Evolutionary conservation across 2,797 vertebrate species (phyloP), one percentile per base, ranked within the genome.

Genomic region (Myoxocephalus aenaeus): DNA sequence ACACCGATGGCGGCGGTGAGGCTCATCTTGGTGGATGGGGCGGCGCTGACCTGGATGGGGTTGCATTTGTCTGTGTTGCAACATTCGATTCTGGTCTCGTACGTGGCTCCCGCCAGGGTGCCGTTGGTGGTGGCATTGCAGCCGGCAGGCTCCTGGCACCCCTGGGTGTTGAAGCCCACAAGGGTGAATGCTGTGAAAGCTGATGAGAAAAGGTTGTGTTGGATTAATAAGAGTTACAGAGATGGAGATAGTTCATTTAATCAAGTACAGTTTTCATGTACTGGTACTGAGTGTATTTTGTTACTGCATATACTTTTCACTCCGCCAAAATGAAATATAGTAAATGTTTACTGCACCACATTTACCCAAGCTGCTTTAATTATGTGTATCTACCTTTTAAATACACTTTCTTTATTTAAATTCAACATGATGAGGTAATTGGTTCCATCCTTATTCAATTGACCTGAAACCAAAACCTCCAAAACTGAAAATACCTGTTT

Each of bases 21-120:
- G 59, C 87, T 89, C 77, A 88, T 85, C 84, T 79, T 87, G 67
- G 72, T 15, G 25, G 88, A 54, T 1, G 91, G 53, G 25, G 90
- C 90, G 0, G 77, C 73, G 20, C 1, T 83, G 25, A 56, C 0
- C 1, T 0, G 0, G 27, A 70, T 0, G 0, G 91, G 66, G 87
- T 94, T 94, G 86, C 93, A 94, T 0, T 29, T 73, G 81, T 93
- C 32, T 0, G 75, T 22, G 1, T 7, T 5, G 79, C 94, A 95
- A 80, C 94, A 95, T 0, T 0, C 0, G 1, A 27, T 0, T 0
- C 0, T 0, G 15, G 11, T 4, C 0, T 0, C 0, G 34, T 62
- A 87, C 13, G 0, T 0, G 3, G 75, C 1, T 0, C 36, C 17
- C 17, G 92, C 4, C 7, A 91, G 0, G 2, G 38, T 79, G 27